A percentile compares a stretch with the other conserved stretches of the same genome.
These are phyloP conservation scores for Caradrina kadenii DNA, from an alignment of 2,888 invertebrate genomes.

Conservation along the genomic window DNA sequence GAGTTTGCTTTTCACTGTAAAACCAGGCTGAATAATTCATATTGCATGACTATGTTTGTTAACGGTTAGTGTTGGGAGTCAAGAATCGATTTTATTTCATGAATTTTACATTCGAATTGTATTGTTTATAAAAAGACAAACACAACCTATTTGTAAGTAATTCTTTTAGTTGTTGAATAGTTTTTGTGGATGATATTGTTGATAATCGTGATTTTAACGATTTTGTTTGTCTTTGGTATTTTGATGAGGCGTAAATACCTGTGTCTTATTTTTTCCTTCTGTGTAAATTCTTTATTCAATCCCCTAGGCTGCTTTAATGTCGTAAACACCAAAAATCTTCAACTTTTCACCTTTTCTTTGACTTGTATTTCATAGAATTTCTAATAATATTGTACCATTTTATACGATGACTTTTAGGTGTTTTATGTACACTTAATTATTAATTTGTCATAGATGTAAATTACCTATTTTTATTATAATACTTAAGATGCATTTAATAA, in stretches of 20 bases:
- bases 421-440: slow-evolving; percentile 38
- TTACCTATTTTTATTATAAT: slow-evolving; percentile 49
- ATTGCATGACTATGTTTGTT: slow-evolving; percentile 29
- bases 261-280: slow-evolving; percentile 4
- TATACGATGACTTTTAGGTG: slow-evolving; percentile 25
- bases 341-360: slow-evolving; percentile 21
- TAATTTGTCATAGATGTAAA: slow-evolving; percentile 42
- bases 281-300: slow-evolving; percentile 7
- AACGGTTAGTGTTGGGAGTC: not conserved
- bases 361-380: slow-evolving; percentile 10
- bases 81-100: slow-evolving; percentile 37
- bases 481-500: slow-evolving; percentile 58
- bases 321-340: slow-evolving; percentile 44
- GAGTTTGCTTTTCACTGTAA: slow-evolving; percentile 51
- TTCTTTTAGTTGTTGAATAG: slow-evolving; percentile 17
- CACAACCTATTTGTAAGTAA: slow-evolving; percentile 9
- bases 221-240: slow-evolving; percentile 7
- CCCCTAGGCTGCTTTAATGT: slow-evolving; percentile 32
- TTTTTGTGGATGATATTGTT: slow-evolving; percentile 4
- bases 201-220: not conserved
- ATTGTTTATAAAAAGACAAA: slow-evolving; percentile 8
- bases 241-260: not conserved
- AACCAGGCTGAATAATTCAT: slow-evolving; percentile 56
- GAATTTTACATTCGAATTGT: slow-evolving; percentile 18
- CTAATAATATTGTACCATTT: slow-evolving; percentile 23